A percentile compares a stretch with the other conserved stretches of the same genome.
Evolutionary conservation across 1,140 invertebrate genomes (phyloP).

Genomic region (Zaprionus africanus): DNA sequence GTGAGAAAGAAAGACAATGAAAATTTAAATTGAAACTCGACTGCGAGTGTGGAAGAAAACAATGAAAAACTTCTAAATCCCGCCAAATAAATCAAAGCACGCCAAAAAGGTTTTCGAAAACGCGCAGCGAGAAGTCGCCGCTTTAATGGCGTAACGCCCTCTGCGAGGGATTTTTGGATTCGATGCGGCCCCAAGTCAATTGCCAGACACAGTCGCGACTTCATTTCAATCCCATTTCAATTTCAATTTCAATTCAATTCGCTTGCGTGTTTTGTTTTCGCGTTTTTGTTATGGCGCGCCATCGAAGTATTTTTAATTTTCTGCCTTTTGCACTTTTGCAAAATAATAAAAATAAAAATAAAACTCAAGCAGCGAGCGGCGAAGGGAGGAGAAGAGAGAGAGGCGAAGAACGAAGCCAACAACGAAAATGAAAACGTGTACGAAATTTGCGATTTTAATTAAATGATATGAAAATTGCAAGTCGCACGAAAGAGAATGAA

Average conservation of each 20-base stretch:
- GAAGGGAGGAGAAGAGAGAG: not conserved
- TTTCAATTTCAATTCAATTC: conserved; percentile 72
- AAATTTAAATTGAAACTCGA: conserved; percentile 40
- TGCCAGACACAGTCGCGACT: conserved; percentile 11
- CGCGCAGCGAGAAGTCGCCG: conserved; percentile 33
- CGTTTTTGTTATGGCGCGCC: conserved; percentile 40
- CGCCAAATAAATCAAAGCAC: conserved; percentile 68
- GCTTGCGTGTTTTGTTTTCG: conserved; percentile 18
- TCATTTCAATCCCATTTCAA: conserved; percentile 32
- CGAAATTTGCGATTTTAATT: conserved; percentile 83
- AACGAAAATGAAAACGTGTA: conserved; percentile 79
- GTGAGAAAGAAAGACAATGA: conserved; percentile 20
- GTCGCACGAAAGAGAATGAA: conserved; percentile 52
- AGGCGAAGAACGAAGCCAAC: conserved; percentile 48
- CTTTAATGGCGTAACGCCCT: conserved; percentile 2
- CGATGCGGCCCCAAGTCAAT: conserved; percentile 20
- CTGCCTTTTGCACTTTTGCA: conserved; percentile 79
- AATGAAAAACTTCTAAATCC: conserved; percentile 29
- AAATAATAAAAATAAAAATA: conserved; percentile 79
- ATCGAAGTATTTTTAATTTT: conserved; percentile 81
- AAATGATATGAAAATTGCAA: conserved; percentile 82
- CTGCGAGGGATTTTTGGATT: not conserved
- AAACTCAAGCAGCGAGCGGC: conserved; percentile 28
- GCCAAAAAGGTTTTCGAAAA: conserved; percentile 16
- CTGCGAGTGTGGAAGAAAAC: not conserved